These are phyloP conservation scores for Hyalella azteca DNA, from an alignment of 2,888 invertebrate species.

Conservation along the genomic window DNA sequence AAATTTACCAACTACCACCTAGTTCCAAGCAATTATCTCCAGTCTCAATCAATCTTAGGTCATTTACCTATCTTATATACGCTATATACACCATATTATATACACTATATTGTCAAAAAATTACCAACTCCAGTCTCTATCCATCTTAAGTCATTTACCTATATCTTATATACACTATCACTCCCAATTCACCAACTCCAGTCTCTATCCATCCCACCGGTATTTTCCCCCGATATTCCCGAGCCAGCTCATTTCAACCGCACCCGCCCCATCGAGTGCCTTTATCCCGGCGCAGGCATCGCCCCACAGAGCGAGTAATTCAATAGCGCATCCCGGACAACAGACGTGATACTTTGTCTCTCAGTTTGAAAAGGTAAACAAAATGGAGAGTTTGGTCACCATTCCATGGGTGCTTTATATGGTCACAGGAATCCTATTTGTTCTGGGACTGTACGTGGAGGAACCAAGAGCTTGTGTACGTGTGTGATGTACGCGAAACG, in stretches of 20 bases:
- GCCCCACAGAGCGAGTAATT: not conserved
- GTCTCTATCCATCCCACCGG: not conserved
- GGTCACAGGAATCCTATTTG: not conserved
- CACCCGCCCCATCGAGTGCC: no score
- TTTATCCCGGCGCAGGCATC: not conserved
- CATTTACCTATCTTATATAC: no score
- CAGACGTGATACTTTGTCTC: not conserved
- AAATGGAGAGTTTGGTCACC: constrained; percentile 14
- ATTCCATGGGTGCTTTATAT: constrained; percentile 5
- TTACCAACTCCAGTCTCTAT: no score
- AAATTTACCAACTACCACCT: no score
- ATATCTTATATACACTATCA: no score
- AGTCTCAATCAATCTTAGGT: no score
- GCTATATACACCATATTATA: no score
- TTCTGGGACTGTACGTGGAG: not conserved
- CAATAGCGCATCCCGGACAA: not conserved
- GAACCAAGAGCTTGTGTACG: no score
- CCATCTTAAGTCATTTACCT: no score
- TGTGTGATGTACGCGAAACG: no score
- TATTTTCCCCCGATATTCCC: not conserved
- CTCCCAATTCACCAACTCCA: not conserved
- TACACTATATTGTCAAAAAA: no score
- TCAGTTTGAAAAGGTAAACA: not conserved
- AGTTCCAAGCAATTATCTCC: no score
- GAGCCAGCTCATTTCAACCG: not conserved